These are phyloP conservation scores for Mus minutoides DNA, from an alignment of 2,797 vertebrate genomes.

Conservation along the genomic window DNA sequence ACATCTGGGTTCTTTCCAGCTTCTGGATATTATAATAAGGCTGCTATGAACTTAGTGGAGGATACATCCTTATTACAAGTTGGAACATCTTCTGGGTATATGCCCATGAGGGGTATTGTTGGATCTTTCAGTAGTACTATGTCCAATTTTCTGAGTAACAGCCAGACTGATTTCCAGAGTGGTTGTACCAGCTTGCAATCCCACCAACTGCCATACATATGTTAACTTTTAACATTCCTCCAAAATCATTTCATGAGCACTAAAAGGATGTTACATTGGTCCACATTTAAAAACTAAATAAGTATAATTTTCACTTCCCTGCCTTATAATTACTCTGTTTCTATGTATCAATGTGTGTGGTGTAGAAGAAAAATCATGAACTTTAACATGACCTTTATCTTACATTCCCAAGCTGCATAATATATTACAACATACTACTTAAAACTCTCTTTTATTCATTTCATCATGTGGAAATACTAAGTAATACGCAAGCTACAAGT, in stretches of 20 bases:
- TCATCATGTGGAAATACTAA: slow-evolving; percentile 23
- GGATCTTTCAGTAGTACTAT: too few relatives aligned
- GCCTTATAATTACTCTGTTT: neutral
- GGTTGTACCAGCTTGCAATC: too few relatives aligned
- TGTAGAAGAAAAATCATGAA: neutral
- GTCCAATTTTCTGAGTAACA: too few relatives aligned
- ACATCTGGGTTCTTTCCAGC: too few relatives aligned
- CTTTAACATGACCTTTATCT: neutral
- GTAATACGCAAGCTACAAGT: neutral
- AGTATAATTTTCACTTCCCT: slow-evolving; percentile 11
- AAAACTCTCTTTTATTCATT: neutral
- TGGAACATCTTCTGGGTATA: too few relatives aligned
- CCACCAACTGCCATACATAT: neutral
- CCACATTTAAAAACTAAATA: neutral
- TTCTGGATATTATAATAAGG: too few relatives aligned
- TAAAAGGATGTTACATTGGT: neutral
- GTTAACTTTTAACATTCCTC: neutral
- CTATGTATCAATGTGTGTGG: neutral
- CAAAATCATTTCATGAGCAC: neutral
- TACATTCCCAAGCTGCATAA: neutral
- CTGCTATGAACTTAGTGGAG: too few relatives aligned
- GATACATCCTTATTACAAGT: too few relatives aligned
- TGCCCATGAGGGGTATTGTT: too few relatives aligned
- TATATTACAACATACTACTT: neutral
- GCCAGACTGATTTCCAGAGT: too few relatives aligned